phyloP scores from a whole-genome alignment of 35 echinoderm and acorn worm species.

The Diadema setosum region DNA sequence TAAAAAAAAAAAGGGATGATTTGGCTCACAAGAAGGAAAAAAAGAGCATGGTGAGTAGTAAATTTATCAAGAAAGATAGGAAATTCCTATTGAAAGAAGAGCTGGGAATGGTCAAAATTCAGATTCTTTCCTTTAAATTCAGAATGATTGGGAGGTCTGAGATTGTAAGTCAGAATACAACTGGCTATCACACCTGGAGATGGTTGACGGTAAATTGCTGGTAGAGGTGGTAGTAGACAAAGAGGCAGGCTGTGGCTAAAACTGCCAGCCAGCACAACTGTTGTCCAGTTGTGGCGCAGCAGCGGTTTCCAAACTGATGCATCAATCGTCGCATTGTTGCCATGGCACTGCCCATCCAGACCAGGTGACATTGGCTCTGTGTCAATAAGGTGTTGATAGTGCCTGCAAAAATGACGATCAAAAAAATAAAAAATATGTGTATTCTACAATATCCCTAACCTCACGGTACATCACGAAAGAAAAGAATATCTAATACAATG shows the following conservation, averaged over 20 bases:
- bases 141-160: not conserved
- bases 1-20: not conserved
- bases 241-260: not conserved
- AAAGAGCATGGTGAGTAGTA: not conserved
- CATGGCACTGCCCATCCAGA: not conserved
- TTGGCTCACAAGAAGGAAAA: not conserved
- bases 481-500: no score
- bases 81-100: no score
- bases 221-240: conserved; percentile 46
- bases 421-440: no score
- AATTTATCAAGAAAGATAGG: not conserved
- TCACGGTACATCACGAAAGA: no score
- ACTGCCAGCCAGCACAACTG: not conserved
- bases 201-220: conserved; percentile 25
- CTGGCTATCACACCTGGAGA: not conserved
- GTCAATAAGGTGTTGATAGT: no score
- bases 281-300: not conserved
- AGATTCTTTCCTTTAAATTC: no score
- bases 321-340: not conserved
- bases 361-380: no score
- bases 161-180: not conserved
- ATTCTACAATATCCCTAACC: no score
- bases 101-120: no score
- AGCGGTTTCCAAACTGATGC: not conserved
- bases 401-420: no score